phyloP scores from a whole-genome alignment of 2,797 vertebrate species.

The Microchirus variegatus region DNA sequence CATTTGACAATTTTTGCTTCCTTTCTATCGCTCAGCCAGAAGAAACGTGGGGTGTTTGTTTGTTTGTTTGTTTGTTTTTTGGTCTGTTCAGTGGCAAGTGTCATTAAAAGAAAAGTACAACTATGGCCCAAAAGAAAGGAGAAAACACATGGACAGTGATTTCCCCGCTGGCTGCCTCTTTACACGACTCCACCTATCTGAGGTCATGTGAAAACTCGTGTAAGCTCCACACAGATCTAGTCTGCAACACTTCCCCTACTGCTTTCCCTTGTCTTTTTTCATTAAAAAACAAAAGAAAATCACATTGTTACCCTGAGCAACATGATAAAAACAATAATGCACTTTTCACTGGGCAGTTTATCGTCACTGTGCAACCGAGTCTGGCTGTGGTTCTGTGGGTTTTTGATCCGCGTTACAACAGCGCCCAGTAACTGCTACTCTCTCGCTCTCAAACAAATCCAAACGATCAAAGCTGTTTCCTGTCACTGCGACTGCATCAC shows the following conservation, averaged over 20 bases:
- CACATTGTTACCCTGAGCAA: slow-evolving; percentile 93
- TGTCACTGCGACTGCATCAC: slow-evolving; percentile 76
- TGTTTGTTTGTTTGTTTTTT: slow-evolving; percentile 81
- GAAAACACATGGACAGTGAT: slow-evolving; percentile 67
- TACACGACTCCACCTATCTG: slow-evolving; percentile 62
- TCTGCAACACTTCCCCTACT: slow-evolving; percentile 45
- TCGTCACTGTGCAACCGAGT: slow-evolving; percentile 89
- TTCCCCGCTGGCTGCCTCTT: slow-evolving; percentile 71
- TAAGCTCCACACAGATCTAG: slow-evolving; percentile 65
- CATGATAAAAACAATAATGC: slow-evolving; percentile 95
- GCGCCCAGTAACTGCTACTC: slow-evolving; percentile 56
- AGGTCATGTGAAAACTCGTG: slow-evolving; percentile 68
- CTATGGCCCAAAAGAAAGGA: slow-evolving; percentile 67
- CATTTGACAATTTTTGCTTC: slow-evolving; percentile 81
- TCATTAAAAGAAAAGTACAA: slow-evolving; percentile 88
- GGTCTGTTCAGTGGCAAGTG: slow-evolving; percentile 96
- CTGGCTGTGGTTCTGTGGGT: slow-evolving; percentile 62
- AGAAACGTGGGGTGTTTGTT: slow-evolving; percentile 75
- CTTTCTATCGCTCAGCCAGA: slow-evolving; percentile 87
- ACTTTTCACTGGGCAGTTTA: slow-evolving; percentile 94
- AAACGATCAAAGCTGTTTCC: slow-evolving; percentile 53
- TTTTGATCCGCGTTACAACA: slow-evolving; percentile 42
- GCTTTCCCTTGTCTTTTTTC: slow-evolving; percentile 35
- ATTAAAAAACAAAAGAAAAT: slow-evolving; percentile 29
- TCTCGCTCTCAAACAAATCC: no score